phyloP scores from a whole-genome alignment of 64 coral and sea anemone genomes.

The Dendronephthya gigantea region DNA sequence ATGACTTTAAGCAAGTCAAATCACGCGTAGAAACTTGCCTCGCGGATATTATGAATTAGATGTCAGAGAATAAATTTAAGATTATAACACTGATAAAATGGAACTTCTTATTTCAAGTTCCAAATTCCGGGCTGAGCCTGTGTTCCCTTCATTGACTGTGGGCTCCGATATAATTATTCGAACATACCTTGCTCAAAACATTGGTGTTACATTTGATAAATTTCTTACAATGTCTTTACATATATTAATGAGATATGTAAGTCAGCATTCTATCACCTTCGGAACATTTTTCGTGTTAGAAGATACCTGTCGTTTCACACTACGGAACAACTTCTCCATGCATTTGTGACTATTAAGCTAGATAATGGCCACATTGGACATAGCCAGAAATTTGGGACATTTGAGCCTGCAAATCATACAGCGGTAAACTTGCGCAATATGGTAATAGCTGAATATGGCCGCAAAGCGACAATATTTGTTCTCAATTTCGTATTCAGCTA shows the following conservation, averaged over 20 bases:
- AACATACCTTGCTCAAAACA: slow-evolving; percentile 5
- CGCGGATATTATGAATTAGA: not conserved
- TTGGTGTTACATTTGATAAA: slow-evolving; percentile 37
- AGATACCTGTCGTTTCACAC: too few species aligned
- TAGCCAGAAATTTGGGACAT: too few species aligned
- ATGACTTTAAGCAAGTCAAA: not conserved
- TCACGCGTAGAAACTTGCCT: not conserved
- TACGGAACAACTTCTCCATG: not conserved
- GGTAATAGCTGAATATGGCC: too few species aligned
- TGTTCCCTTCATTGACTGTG: slow-evolving; percentile 14
- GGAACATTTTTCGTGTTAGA: not conserved
- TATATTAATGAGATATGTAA: too few species aligned
- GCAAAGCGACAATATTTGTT: too few species aligned
- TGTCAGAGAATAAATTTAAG: not conserved
- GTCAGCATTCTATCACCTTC: too few species aligned
- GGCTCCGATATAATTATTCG: slow-evolving; percentile 7
- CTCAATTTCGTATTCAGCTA: too few species aligned
- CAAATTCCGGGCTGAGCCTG: too few species aligned
- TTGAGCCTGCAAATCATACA: too few species aligned
- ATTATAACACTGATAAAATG: not conserved
- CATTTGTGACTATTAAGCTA: not conserved
- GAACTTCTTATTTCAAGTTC: not conserved
- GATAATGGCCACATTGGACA: too few species aligned
- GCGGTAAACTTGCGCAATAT: too few species aligned
- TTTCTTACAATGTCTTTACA: too few species aligned